phyloP scores from a whole-genome alignment of 2,113 vertebrate genomes.

The Setophaga coronata region DNA sequence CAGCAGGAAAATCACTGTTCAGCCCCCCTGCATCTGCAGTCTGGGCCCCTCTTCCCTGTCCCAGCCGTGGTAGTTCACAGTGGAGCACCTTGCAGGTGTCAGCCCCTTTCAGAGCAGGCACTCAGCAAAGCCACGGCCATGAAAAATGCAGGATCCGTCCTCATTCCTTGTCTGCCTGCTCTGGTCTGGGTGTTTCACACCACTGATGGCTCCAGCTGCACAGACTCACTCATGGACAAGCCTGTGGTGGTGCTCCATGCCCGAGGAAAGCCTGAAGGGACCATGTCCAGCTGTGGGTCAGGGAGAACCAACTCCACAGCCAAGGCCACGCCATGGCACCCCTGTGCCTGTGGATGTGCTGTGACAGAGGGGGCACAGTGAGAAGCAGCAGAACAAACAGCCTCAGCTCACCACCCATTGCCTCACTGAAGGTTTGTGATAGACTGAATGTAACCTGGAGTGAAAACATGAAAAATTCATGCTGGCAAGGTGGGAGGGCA shows the following conservation, averaged over 20 bases:
- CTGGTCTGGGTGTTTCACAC: not conserved
- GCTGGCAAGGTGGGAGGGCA: not conserved
- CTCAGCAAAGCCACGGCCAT: fast-evolving
- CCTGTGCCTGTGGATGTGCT: not conserved
- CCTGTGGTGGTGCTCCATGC: not conserved
- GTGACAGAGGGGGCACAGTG: not conserved
- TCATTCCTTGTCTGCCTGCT: not conserved
- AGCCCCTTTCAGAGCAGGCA: fast-evolving
- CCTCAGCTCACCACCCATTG: not conserved
- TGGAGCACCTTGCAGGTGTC: not conserved
- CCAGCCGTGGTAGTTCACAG: not conserved
- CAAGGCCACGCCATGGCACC: not conserved
- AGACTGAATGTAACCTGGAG: not conserved
- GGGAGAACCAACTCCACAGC: not conserved
- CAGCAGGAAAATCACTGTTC: not conserved
- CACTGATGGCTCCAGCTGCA: not conserved
- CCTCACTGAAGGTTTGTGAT: not conserved
- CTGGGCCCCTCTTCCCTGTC: not conserved
- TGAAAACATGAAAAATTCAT: not conserved
- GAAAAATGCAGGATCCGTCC: not conserved
- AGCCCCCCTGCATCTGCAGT: not conserved
- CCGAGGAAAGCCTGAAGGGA: fast-evolving
- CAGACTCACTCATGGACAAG: not conserved
- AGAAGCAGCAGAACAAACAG: not conserved
- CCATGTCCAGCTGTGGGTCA: not conserved